These are phyloP conservation scores for Cairina moschata DNA, from an alignment of 2,113 vertebrate genomes.

Conservation along the genomic window DNA sequence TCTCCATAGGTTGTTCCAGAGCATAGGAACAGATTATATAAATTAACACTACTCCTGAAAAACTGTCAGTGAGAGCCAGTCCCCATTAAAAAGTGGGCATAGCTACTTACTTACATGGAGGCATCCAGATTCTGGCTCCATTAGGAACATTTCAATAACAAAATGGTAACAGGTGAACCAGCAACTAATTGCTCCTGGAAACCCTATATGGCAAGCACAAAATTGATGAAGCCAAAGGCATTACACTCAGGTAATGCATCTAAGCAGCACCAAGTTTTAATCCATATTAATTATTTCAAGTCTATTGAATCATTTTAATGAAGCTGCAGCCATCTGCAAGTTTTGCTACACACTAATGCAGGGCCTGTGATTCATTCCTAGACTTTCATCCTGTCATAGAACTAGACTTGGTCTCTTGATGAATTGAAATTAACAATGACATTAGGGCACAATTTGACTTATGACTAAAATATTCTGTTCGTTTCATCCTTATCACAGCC, in stretches of 20 bases:
- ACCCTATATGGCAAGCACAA: background rate
- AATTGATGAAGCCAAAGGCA: background rate
- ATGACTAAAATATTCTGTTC: background rate
- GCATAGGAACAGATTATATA: background rate
- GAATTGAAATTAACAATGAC: background rate
- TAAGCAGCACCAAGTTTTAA: background rate
- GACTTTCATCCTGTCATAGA: background rate
- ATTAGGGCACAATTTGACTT: background rate
- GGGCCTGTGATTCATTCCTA: background rate
- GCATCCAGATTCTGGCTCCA: background rate
- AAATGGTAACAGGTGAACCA: background rate
- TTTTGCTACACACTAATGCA: background rate
- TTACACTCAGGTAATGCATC: background rate
- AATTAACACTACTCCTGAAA: background rate
- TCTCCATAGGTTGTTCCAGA: background rate
- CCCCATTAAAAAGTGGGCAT: background rate
- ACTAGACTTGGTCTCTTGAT: background rate
- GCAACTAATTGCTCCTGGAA: background rate
- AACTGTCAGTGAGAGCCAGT: background rate
- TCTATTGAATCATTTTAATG: background rate
- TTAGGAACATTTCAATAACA: background rate
- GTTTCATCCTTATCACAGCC: background rate
- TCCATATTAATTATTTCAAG: background rate
- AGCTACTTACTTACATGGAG: background rate
- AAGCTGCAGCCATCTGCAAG: background rate